phyloP scores from a whole-genome alignment of 2,888 invertebrate species.

The Ennomos erosarius region DNA sequence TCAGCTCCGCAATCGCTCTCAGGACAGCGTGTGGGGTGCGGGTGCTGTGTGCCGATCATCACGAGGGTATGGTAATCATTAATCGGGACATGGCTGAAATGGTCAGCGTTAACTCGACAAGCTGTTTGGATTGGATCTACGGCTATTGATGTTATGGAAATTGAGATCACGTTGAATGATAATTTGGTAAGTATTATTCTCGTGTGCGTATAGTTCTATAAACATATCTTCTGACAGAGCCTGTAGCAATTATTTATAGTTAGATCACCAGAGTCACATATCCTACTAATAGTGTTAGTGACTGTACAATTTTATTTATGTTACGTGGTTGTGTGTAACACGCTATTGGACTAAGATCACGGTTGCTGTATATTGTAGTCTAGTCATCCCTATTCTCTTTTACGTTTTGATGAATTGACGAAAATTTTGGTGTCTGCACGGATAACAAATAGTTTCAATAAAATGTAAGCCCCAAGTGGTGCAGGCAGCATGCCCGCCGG shows the following conservation, averaged over 20 bases:
- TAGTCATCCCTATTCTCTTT: too few relatives aligned
- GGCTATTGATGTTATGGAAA: constrained; percentile 7
- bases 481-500: constrained; percentile 4
- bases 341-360: too few relatives aligned
- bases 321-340: too few relatives aligned
- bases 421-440: too few relatives aligned
- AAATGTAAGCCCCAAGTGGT: constrained; percentile 12
- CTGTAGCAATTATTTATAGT: too few relatives aligned
- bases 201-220: too few relatives aligned
- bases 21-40: background rate
- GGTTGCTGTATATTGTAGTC: too few relatives aligned
- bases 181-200: background rate
- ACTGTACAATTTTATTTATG: too few relatives aligned
- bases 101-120: background rate
- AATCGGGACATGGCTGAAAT: background rate
- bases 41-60: constrained; percentile 1
- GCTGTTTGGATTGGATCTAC: constrained; percentile 1
- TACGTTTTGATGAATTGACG: too few relatives aligned
- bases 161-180: background rate
- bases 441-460: constrained; percentile 28
- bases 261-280: too few relatives aligned
- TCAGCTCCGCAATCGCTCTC: background rate
- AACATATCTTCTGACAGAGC: too few relatives aligned
- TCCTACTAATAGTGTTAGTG: too few relatives aligned
- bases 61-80: constrained; percentile 4